Percentiles rank a stretch among this genome's conserved stretches.
Evolutionary conservation across 2,888 invertebrate species (phyloP).

Genomic region (Sphaeridia pumilis): DNA sequence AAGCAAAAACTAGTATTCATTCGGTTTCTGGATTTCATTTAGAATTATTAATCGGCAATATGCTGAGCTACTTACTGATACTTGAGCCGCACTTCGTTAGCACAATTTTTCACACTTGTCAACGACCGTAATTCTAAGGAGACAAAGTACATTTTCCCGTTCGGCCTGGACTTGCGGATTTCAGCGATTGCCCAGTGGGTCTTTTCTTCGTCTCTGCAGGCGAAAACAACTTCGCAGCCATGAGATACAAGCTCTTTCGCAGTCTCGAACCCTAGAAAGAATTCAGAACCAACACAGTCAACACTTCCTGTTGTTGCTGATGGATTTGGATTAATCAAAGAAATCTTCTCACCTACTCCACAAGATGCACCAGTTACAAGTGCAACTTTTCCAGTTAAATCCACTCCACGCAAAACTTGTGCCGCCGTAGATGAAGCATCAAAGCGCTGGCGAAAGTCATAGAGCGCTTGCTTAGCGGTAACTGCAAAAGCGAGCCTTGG

Average conservation of each 20-base stretch:
- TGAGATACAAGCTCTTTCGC: conserved; percentile 74
- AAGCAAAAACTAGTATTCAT: too few relatives aligned
- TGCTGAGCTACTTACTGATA: conserved; percentile 45
- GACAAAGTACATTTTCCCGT: conserved; percentile 52
- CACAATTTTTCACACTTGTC: conserved; percentile 56
- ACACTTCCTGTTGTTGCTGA: too few relatives aligned
- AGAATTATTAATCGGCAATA: too few relatives aligned
- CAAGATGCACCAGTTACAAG: conserved; percentile 50
- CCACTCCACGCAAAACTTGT: conserved; percentile 74
- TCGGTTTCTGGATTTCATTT: too few relatives aligned
- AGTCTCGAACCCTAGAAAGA: conserved; percentile 79
- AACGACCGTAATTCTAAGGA: conserved; percentile 58
- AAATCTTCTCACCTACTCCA: conserved; percentile 58
- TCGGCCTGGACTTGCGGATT: conserved; percentile 58
- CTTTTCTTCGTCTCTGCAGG: conserved; percentile 61
- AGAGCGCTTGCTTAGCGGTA: conserved; percentile 61
- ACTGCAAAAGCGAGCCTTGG: conserved; percentile 83
- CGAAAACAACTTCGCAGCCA: conserved; percentile 77
- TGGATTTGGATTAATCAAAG: background rate
- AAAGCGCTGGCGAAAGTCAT: conserved; percentile 70
- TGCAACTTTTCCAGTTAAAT: conserved; percentile 60
- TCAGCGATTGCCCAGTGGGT: conserved; percentile 57
- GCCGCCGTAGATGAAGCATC: conserved; percentile 74
- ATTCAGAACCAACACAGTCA: too few relatives aligned
- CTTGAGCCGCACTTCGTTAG: conserved; percentile 47